Base-by-base conservation (phyloP, 2,113 vertebrate species). In the Siphamia tubifer region DNA sequence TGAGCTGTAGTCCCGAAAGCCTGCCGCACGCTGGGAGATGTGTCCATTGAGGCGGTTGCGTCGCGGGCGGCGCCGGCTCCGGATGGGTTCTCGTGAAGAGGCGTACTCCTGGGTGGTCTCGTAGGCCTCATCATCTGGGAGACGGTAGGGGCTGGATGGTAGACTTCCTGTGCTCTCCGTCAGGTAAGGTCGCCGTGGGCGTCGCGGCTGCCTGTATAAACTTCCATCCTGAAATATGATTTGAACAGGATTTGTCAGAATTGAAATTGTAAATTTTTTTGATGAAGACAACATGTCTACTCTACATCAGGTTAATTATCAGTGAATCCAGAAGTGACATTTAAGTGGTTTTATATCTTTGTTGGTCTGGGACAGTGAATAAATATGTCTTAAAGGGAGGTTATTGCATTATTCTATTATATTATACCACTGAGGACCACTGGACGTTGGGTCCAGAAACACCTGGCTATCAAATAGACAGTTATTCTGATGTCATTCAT, bases 41-140 rank as follows among this genome's bases (percentile, higher is more conserved):
- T 96, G 94, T 90, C 96, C 96, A 0, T 98, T 97, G 77, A 95
- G 95, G 68, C 95, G 96, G 82, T 94, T 95, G 87, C 95, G 96
- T 70, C 95, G 91, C 60, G 94, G 94, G 77, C 92, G 95, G 43
- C 92, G 93, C 78, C 94, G 90, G 49, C 89, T 84, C 49, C 92
- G 92, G 67, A 93, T 93, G 38, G 90, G 93, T 70, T 98, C 96
- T 24, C 95, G 92, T 2, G 93, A 94, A 47, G 95, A 94, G 69
- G 94, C 87, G 31, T 98, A 99, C 90, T 99, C 97, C 88, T 98
- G 96, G 0, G 96, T 99, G 1, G 96, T 99, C 91, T 99, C 97
- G 1, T 99, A 99, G 65, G 97, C 97, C 32, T 99, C 97, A 0
- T 98, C 96, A 48, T 98, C 97, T 0, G 93, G 94, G 77, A 96